These are phyloP conservation scores for Drosophila lacertosa DNA, from an alignment of 1,140 invertebrate genomes.

Conservation along the genomic window DNA sequence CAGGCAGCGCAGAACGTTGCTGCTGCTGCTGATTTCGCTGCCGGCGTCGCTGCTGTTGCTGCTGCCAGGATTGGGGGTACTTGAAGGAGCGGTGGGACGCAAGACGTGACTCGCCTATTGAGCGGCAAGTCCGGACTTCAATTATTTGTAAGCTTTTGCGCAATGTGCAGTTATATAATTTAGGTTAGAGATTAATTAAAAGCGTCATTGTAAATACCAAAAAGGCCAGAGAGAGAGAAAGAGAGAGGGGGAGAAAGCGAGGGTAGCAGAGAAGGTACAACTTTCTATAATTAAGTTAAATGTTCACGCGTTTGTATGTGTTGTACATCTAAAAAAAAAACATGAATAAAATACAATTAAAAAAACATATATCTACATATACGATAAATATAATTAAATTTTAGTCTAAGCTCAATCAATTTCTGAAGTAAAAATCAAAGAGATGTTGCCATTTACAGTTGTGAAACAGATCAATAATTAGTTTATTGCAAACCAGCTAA, in stretches of 20 bases:
- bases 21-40: conserved; percentile 44
- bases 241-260: conserved; percentile 4
- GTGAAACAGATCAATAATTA: conserved; percentile 80
- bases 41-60: conserved; percentile 37
- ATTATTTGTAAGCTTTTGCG: conserved; percentile 78
- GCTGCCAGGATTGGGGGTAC: conserved; percentile 11
- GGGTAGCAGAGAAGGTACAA: conserved; percentile 19
- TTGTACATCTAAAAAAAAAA: conserved; percentile 44
- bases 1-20: conserved; percentile 50
- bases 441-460: conserved; percentile 61
- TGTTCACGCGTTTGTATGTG: conserved; percentile 48
- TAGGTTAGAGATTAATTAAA: conserved; percentile 83
- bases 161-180: conserved; percentile 76
- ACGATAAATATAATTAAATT: conserved; percentile 20
- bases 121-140: conserved; percentile 58
- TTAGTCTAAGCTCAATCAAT: conserved; percentile 15
- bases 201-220: conserved; percentile 68
- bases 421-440: conserved; percentile 19
- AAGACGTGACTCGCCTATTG: conserved; percentile 75
- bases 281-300: conserved; percentile 74
- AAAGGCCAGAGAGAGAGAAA: background rate
- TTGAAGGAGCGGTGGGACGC: conserved; percentile 50
- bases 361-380: conserved; percentile 9
- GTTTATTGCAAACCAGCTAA: conserved; percentile 65
- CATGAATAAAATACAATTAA: conserved; percentile 16